Evolutionary conservation across 2,888 invertebrate genomes (phyloP), one percentile per base, ranked within the genome.

Genomic region (Piscicola geometra): DNA sequence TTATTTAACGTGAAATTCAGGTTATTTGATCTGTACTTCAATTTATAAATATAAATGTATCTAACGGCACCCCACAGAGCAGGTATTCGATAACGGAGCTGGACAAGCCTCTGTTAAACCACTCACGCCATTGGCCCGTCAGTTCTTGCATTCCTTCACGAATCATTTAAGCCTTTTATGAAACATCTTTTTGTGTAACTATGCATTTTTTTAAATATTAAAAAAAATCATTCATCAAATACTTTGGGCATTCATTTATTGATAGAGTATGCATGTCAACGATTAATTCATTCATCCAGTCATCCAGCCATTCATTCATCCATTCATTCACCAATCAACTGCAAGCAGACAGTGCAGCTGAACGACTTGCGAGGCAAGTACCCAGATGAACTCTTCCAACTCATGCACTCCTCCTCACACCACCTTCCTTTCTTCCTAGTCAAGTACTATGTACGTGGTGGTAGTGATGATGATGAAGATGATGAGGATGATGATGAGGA

Each of bases 261-360:
- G n/a, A n/a, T n/a, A n/a, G n/a, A n/a, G n/a, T n/a, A 41, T 68
- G 5, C 35, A 68, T 68, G 5, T 68, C 32, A 68, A 28, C 35
- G 5, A 68, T 68, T 68, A 5, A 68, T 68, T 32, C 35, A 68
- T 68, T 30, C 35, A 68, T 68, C 30, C n/a, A 68, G 3, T n/a
- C 35, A 68, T 68, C 32, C 35, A 68, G 9, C 5, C n/a, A 32
- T 28, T n/a, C n/a, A 68, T 68, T 3, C 35, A 68, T 68, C 35
- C n/a, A 32, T 68, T 9, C n/a, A 32, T 68, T 33, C n/a, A 32
- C 30, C 32, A 5, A 33, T 68, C 32, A 32, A 9, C 5, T 68
- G 21, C 9, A 5, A 3, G n/a, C 60, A 56, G 60, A 5, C 21
- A 56, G 25, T 56, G 21, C n/a, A 56, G 3, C 3, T 3, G 15